phyloP scores from a whole-genome alignment of 2,797 vertebrate genomes.

The Chanos chanos region DNA sequence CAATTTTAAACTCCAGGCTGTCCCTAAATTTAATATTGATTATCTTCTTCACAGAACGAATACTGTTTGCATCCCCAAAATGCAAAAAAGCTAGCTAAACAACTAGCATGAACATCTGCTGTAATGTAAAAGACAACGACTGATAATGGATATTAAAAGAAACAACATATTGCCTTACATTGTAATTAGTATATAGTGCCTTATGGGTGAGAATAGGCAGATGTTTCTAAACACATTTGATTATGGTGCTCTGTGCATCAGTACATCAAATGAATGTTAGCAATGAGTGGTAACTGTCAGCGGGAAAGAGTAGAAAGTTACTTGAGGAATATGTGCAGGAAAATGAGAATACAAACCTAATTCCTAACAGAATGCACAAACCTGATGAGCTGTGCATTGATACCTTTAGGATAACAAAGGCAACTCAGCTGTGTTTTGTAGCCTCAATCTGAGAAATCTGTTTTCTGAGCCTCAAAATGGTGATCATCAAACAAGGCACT shows the following conservation, averaged over 20 bases:
- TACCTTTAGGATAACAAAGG: too few species aligned
- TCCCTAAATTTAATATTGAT: constrained; percentile 4
- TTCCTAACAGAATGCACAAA: too few species aligned
- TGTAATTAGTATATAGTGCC: constrained; percentile 48
- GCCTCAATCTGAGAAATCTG: too few species aligned
- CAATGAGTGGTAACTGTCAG: constrained; percentile 29
- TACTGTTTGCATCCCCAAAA: constrained; percentile 3
- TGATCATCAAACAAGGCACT: too few species aligned
- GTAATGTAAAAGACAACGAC: constrained; percentile 42
- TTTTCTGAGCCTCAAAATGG: too few species aligned
- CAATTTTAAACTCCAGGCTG: not conserved
- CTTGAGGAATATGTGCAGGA: too few species aligned
- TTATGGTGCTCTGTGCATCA: constrained; percentile 53
- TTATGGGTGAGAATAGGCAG: constrained; percentile 54
- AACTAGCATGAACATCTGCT: constrained; percentile 55
- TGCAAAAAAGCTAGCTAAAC: constrained; percentile 22
- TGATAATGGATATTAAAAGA: constrained; percentile 38
- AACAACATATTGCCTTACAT: constrained; percentile 44
- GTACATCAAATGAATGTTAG: constrained; percentile 50
- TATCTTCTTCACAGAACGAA: constrained; percentile 12
- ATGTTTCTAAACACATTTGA: constrained; percentile 60
- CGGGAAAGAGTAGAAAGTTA: too few species aligned
- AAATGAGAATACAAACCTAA: too few species aligned
- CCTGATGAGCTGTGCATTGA: too few species aligned
- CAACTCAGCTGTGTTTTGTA: too few species aligned